Base-by-base conservation (phyloP, 1,140 invertebrate species). In the Solenopsis fugax region DNA sequence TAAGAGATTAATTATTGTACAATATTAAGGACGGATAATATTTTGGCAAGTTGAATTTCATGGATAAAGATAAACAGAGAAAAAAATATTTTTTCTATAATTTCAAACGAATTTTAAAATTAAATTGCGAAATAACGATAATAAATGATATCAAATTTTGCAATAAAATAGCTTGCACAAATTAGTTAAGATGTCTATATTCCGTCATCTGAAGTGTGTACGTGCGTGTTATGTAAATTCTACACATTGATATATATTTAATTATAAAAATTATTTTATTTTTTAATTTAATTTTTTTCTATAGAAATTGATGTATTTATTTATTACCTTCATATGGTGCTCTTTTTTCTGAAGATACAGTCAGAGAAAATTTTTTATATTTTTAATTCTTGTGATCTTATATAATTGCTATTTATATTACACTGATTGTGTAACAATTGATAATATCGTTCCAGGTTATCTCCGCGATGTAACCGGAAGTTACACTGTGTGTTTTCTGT, bases 401-500 rank as follows among this genome's bases (percentile, higher is more conserved):
- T 41, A 41, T 41, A 41, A 10, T 41, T 75, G 9, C 18, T 10
- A 21, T 4, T 34, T 65, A 64, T 64, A 64, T 64, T 37, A 21
- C 21, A 18, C n/a, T 34, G 13, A 34, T 52, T 9, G 34, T 69
- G 18, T 24, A 58, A 56, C 18, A 52, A 54, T 24, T 37, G n/a
- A 12, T 29, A n/a, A 75, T 45, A 86, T 75, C 10, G 37, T 92
- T 91, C 75, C 93, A 97, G 96, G 97, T 29, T 96, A 97, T 34
- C 87, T 97, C 29, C 95, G 96, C 10, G 97, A 97, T 91, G 95
- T 97, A 0, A 97, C 97, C 0, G 97, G 97, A 16, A 96, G 96
- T 73, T 97, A 97, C 90, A 96, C 96, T 0, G 96, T 96, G 87
- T 97, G 97, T 92, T 97, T 97, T 93, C 96, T 97, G 87, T 97